Percentiles rank a stretch among this genome's conserved stretches.
These are phyloP conservation scores for Patagioenas fasciata DNA, from an alignment of 2,113 vertebrate species.

Conservation along the genomic window DNA sequence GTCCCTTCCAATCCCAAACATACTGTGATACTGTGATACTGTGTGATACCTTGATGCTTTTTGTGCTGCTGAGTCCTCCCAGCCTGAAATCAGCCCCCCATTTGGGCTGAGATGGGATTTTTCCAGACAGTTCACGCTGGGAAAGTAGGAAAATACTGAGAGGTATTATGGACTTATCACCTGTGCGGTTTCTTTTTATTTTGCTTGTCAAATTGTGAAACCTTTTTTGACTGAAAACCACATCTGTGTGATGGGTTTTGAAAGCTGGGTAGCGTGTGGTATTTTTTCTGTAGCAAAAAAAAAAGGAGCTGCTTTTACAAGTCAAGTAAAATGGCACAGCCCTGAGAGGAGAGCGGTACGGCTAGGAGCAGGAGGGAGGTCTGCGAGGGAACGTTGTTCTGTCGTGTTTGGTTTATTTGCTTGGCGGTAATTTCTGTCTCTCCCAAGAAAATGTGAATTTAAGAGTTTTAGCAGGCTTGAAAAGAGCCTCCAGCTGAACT, in stretches of 20 bases:
- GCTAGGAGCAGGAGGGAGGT: neutral
- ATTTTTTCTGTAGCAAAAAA: neutral
- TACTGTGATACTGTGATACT: too few relatives aligned
- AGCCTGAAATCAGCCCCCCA: neutral
- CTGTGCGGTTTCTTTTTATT: rapidly evolving
- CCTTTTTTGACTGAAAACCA: neutral
- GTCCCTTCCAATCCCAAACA: too few relatives aligned
- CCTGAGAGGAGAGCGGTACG: rapidly evolving
- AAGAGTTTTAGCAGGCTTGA: neutral
- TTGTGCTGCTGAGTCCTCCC: neutral
- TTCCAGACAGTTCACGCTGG: rapidly evolving
- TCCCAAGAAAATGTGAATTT: neutral
- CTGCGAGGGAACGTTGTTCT: neutral
- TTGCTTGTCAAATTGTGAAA: neutral
- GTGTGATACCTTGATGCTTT: rapidly evolving
- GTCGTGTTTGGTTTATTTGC: neutral
- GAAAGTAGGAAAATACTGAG: neutral
- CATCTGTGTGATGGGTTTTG: rapidly evolving
- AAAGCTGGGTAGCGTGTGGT: rapidly evolving
- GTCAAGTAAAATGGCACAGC: too few relatives aligned
- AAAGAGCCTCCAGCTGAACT: neutral
- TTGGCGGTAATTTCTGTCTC: neutral
- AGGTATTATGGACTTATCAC: rapidly evolving
- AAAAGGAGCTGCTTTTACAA: neutral
- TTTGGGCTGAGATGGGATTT: rapidly evolving